Evolutionary conservation across 2,888 invertebrate genomes (phyloP).

Genomic region (Drosophila yooni): DNA sequence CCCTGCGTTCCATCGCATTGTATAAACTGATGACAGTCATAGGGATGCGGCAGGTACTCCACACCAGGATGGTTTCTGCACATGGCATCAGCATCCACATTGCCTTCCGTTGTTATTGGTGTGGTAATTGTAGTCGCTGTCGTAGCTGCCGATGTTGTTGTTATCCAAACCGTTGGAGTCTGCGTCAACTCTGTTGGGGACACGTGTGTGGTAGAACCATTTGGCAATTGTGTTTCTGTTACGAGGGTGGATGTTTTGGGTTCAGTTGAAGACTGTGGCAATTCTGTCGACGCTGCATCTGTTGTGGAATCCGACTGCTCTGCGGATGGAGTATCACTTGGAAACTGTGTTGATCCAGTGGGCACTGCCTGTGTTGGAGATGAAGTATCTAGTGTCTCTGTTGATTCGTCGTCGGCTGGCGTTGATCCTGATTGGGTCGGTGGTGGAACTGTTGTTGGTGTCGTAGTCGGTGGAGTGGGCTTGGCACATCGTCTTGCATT

Average conservation of each 20-base stretch:
- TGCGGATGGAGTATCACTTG: neutral
- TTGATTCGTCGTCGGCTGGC: neutral
- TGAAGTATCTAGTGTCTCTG: neutral
- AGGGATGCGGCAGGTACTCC: slow-evolving; percentile 59
- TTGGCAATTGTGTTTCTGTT: neutral
- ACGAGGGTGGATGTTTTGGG: neutral
- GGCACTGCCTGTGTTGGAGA: neutral
- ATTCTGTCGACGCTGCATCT: slow-evolving; percentile 2
- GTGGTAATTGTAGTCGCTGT: slow-evolving; percentile 5
- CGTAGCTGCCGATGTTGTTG: neutral
- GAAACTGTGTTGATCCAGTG: neutral
- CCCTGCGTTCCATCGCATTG: slow-evolving; percentile 58
- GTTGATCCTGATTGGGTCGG: neutral
- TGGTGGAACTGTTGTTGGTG: slow-evolving; percentile 5
- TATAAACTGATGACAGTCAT: slow-evolving; percentile 71
- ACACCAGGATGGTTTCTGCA: slow-evolving; percentile 50
- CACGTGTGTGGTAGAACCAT: neutral
- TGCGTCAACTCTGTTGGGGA: neutral
- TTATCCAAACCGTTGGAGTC: slow-evolving; percentile 6
- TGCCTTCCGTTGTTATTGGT: slow-evolving; percentile 19
- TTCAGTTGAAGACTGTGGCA: neutral
- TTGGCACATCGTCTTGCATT: slow-evolving; percentile 48
- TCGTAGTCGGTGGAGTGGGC: slow-evolving; percentile 10
- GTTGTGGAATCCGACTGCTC: neutral
- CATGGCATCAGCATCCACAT: slow-evolving; percentile 35